Evolutionary conservation across 2,888 invertebrate species (phyloP).

Genomic region (Octonoba sinensis): DNA sequence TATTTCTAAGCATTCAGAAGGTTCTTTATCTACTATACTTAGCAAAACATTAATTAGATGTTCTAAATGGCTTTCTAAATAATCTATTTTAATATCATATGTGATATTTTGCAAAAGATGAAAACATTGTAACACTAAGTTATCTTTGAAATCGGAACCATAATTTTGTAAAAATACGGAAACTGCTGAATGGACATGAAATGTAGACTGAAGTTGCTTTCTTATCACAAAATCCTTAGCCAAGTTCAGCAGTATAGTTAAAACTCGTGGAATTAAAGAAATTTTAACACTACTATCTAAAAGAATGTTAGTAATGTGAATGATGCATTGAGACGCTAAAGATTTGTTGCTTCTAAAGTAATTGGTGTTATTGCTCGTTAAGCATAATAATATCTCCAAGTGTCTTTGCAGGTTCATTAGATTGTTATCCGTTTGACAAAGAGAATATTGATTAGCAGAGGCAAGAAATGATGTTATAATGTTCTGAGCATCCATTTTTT

Average conservation of each 20-base stretch:
- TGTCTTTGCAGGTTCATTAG: slow-evolving; percentile 43
- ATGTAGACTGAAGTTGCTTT: slow-evolving; percentile 34
- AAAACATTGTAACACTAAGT: slow-evolving; percentile 33
- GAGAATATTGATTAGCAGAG: slow-evolving; percentile 39
- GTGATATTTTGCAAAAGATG: slow-evolving; percentile 36
- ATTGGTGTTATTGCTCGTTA: slow-evolving; percentile 33
- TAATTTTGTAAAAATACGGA: slow-evolving; percentile 49
- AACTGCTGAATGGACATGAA: slow-evolving; percentile 52
- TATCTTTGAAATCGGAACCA: slow-evolving; percentile 34
- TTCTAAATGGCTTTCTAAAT: slow-evolving; percentile 56
- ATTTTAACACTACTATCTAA: slow-evolving; percentile 25
- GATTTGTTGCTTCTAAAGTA: slow-evolving; percentile 30
- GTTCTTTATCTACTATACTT: slow-evolving; percentile 27
- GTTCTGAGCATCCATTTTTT: slow-evolving; percentile 41
- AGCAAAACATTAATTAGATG: slow-evolving; percentile 32
- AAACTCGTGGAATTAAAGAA: slow-evolving; percentile 26
- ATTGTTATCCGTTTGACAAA: slow-evolving; percentile 33
- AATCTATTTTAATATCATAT: slow-evolving; percentile 49
- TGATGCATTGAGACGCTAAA: slow-evolving; percentile 47
- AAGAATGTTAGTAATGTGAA: slow-evolving; percentile 39
- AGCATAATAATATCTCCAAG: slow-evolving; percentile 42
- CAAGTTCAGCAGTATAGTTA: slow-evolving; percentile 42
- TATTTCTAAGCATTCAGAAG: slow-evolving; percentile 18
- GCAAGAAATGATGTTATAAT: slow-evolving; percentile 37
- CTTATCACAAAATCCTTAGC: slow-evolving; percentile 14